Evolutionary conservation across 1,140 invertebrate genomes (phyloP).

Genomic region (Battus philenor): DNA sequence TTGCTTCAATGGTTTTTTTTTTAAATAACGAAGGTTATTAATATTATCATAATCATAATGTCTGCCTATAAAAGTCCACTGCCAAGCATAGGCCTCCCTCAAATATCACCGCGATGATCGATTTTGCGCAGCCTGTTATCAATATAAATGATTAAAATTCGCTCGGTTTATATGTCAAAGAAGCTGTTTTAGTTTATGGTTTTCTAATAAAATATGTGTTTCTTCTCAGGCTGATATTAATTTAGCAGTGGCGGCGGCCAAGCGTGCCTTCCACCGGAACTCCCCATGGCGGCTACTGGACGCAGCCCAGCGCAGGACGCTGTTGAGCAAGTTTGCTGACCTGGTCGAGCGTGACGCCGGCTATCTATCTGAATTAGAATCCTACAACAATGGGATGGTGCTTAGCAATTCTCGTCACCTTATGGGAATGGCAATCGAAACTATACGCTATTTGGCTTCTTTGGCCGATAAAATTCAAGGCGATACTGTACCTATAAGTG

Average conservation of each 20-base stretch:
- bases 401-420: slow-evolving; percentile 76
- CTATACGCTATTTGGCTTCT: slow-evolving; percentile 33
- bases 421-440: slow-evolving; percentile 80
- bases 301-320: slow-evolving; percentile 77
- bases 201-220: too few relatives aligned
- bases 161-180: too few relatives aligned
- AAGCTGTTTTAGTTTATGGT: too few relatives aligned
- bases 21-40: too few relatives aligned
- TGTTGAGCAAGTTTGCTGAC: slow-evolving; percentile 79
- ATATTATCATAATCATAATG: too few relatives aligned
- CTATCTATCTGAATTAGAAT: slow-evolving; percentile 80
- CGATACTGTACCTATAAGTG: slow-evolving; percentile 39
- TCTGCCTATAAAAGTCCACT: too few relatives aligned
- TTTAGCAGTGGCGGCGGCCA: slow-evolving; percentile 86
- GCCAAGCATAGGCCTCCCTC: too few relatives aligned
- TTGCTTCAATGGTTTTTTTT: too few relatives aligned
- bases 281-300: slow-evolving; percentile 86
- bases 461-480: slow-evolving; percentile 84
- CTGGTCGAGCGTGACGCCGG: slow-evolving; percentile 81
- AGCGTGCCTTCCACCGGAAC: slow-evolving; percentile 80
- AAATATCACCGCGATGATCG: too few relatives aligned
- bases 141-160: too few relatives aligned
- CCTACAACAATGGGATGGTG: slow-evolving; percentile 39
- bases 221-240: slow-evolving; percentile 83
- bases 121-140: too few relatives aligned